These are phyloP conservation scores for Pomatostomus ruficeps DNA, from an alignment of 2,113 vertebrate genomes.

Conservation along the genomic window DNA sequence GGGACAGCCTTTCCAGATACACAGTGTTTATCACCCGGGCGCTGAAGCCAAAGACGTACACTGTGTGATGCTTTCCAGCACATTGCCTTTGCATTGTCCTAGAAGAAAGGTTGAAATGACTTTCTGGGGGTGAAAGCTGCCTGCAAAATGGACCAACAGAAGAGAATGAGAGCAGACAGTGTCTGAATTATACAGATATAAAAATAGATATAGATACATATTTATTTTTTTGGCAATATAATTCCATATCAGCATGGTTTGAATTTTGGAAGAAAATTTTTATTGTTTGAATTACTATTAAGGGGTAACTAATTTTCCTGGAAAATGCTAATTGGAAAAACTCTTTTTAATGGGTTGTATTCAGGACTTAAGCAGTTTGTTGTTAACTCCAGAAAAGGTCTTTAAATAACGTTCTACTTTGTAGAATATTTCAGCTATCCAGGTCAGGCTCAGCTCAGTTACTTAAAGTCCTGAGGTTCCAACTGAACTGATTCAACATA, in stretches of 20 bases:
- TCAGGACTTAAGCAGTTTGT: not conserved
- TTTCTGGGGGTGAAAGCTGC: not conserved
- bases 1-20: not conserved
- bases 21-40: not conserved
- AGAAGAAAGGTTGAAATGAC: not conserved
- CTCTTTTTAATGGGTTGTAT: not conserved
- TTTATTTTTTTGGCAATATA: not conserved
- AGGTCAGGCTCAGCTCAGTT: not conserved
- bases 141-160: not conserved
- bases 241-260: not conserved
- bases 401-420: not conserved
- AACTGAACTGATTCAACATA: not conserved
- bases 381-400: not conserved
- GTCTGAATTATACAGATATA: not conserved
- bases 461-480: not conserved
- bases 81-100: not conserved
- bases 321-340: not conserved
- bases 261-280: not conserved
- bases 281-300: not conserved
- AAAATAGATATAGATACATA: too few species aligned
- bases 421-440: not conserved
- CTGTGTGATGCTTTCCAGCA: not conserved
- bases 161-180: not conserved
- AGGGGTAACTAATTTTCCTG: not conserved
- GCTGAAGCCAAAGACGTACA: not conserved